Conservation (phyloP, 2,797 vertebrate genomes). For the Monodelphis domestica region DNA sequence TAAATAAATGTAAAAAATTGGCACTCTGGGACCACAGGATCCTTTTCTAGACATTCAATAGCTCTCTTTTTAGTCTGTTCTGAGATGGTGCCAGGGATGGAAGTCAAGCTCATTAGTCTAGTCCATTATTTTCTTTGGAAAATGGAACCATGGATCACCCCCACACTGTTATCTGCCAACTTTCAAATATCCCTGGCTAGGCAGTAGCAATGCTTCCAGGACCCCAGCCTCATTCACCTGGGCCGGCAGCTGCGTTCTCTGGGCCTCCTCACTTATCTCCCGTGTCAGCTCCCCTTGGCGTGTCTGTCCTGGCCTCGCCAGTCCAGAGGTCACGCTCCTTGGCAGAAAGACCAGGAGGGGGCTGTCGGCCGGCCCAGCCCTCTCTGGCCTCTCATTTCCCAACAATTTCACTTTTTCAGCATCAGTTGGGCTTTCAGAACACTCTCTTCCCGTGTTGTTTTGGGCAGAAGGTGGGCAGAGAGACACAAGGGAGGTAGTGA, state of each 20-base stretch:
- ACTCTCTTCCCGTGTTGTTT: too few species aligned
- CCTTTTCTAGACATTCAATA: too few species aligned
- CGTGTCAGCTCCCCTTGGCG: not conserved
- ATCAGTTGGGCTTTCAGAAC: too few species aligned
- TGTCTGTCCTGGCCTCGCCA: not conserved
- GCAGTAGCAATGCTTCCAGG: too few species aligned
- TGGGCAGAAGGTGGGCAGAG: too few species aligned
- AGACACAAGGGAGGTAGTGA: too few species aligned
- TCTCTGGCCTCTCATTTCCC: too few species aligned
- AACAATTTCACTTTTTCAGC: not conserved
- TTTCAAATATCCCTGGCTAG: not conserved
- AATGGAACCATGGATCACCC: not conserved
- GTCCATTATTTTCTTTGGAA: not conserved
- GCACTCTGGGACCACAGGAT: too few species aligned
- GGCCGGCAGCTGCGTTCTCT: not conserved
- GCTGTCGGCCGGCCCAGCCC: not conserved
- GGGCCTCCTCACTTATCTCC: too few species aligned
- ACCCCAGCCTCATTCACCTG: too few species aligned
- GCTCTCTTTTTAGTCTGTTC: not conserved
- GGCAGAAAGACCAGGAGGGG: not conserved
- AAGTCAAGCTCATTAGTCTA: not conserved
- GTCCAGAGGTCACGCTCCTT: not conserved
- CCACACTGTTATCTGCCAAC: not conserved
- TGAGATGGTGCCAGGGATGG: not conserved
- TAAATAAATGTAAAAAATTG: too few species aligned